Evolutionary conservation across 2,113 vertebrate species (phyloP), one percentile per base, ranked within the genome.

Genomic region (Amphiprion ocellaris): DNA sequence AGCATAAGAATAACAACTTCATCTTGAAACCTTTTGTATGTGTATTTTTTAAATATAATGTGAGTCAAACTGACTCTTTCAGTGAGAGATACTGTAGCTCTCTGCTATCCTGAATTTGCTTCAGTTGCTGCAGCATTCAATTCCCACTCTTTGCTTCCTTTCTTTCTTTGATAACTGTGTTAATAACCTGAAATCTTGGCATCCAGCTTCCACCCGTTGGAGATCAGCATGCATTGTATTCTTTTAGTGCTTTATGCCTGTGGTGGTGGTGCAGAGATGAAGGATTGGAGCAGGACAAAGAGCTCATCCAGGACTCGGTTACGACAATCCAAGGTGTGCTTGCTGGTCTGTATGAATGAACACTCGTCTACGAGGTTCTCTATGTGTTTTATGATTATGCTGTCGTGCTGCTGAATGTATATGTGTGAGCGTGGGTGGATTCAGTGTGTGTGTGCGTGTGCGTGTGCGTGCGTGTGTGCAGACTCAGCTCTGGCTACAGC

Each of bases 401-500:
- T n/a, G 7, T 28, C 55, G 41, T 78, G 58, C 17, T 11, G 63
- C 69, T 82, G 72, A 50, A 54, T 56, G n/a, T 15, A 12, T 44
- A 12, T 33, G 53, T 73, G 72, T 23, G 8, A 9, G 9, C 33
- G 33, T 37, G 33, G 33, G 33, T 59, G 33, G 69, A 3, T 30
- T 67, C 41, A 4, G 26, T 33, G 15, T 41, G 1, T 52, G 24
- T 64, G 53, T 49, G 24, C 30, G 73, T 30, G 10, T 66, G 78
- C 74, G 86, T 41, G 1, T 52, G 24, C 61, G 53, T 49, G 24
- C 30, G 73, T 30, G 10, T 66, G 78, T 75, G 86, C 64, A 59
- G 64, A 77, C 78, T 81, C 50, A 1, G 68, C 80, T 72, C 70
- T 72, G 84, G 78, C 74, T 55, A 54, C 87, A 84, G 86, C 83